phyloP scores from a whole-genome alignment of 2,888 invertebrate genomes.

The Tetheella fluctuosa region DNA sequence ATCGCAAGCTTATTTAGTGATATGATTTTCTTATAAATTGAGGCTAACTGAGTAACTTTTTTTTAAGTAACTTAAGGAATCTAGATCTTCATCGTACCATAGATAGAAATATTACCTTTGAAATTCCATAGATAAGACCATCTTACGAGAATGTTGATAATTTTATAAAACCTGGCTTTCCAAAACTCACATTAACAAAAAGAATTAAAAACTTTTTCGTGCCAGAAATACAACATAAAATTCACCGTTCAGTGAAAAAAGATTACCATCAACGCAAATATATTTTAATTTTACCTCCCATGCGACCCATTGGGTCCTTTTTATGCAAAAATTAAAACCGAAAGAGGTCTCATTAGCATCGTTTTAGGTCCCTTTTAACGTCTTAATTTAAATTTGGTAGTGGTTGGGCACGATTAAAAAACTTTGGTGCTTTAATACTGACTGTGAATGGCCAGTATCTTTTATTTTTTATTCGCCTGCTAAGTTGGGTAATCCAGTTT shows the following conservation, averaged over 20 bases:
- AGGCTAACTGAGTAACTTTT: no score
- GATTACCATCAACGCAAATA: constrained; percentile 2
- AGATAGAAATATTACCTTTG: no score
- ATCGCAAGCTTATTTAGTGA: constrained; percentile 8
- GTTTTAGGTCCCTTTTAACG: constrained; percentile 65
- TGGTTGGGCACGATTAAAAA: constrained; percentile 44
- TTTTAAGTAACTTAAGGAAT: no score
- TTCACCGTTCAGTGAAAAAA: constrained; percentile 8
- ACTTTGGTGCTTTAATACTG: constrained; percentile 35
- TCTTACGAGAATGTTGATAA: no score
- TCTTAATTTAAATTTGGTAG: constrained; percentile 72
- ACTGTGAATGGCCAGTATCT: constrained; percentile 18
- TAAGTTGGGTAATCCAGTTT: background rate
- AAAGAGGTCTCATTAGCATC: constrained; percentile 66
- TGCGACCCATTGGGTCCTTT: constrained; percentile 34
- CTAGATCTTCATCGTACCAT: no score
- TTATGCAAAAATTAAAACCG: constrained; percentile 64
- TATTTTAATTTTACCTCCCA: constrained; percentile 52
- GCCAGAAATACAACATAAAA: background rate
- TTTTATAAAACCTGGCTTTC: background rate
- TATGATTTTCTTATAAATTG: no score
- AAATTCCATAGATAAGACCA: no score
- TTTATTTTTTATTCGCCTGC: constrained; percentile 3
- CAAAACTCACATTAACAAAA: background rate
- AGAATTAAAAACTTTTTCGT: background rate